Evolutionary conservation across 2,888 invertebrate species (phyloP), one percentile per base, ranked within the genome.

Genomic region (Chrysopilus asiliformis): DNA sequence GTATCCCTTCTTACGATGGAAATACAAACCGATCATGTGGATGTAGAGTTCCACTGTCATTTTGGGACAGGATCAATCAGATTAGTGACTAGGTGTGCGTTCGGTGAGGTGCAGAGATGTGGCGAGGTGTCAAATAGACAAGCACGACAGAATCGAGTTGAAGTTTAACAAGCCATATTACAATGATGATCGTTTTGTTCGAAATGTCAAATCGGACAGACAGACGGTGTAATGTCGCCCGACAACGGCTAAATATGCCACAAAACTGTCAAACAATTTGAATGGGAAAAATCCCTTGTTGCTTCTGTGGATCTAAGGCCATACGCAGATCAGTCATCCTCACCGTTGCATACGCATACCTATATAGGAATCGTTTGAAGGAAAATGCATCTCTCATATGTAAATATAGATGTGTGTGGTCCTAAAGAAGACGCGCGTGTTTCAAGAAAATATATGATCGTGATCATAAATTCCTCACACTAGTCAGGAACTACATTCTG

Each of bases 221-320:
- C 34, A 39, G 42, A 37, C 36, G 36, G 29, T 33, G 18, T 31
- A 39, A 25, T 39, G 42, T 42, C 42, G 39, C 34, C 39, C 36
- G 14, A 39, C 39, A 38, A 42, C 33, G 34, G 34, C 37, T 42
- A 42, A 40, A 42, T 42, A 39, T 40, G 42, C 38, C 42, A 39
- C 39, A 42, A 36, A 38, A 22, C 39, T 42, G 42, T 42, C 42
- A 42, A 37, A 42, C 32, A 38, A 39, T 42, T 39, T 39, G 42
- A 42, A 42, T 42, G 39, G 33, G 32, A 31, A 34, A 32, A 10
- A 22, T 22, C 22, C 22, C 10, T 8, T 22, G 22, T 22, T 22
- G 22, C 22, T 22, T 10, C 22, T 22, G n/a, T n/a, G n/a, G n/a
- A n/a, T 20, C 22, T 29, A 36, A 24, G 30, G 36, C 29, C 36